phyloP scores from a whole-genome alignment of 37 sponge, comb jelly and placozoan genomes.

The Dysidea cf. avara region DNA sequence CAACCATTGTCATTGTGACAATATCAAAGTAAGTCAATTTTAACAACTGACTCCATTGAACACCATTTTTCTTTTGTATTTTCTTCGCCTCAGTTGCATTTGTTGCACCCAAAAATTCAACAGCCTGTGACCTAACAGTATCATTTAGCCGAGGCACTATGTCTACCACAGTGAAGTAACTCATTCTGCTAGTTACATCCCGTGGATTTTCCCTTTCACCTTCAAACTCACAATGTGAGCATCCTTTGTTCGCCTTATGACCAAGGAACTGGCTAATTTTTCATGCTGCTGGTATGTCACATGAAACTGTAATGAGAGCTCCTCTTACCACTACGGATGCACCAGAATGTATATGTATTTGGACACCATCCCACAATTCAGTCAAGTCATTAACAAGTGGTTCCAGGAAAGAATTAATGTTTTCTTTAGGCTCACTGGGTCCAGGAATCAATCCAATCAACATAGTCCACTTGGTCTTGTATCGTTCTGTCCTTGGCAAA shows the following conservation, averaged over 20 bases:
- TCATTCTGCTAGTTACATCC: conserved; percentile 9
- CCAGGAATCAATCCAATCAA: conserved; percentile 7
- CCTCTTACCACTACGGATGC: not conserved
- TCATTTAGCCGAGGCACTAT: no score
- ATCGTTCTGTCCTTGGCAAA: conserved; percentile 6
- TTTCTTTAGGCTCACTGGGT: conserved; percentile 9
- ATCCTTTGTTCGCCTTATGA: conserved; percentile 10
- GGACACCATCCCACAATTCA: conserved; percentile 17
- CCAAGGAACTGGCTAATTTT: conserved; percentile 7
- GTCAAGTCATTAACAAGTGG: conserved; percentile 6
- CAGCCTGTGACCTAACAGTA: not conserved
- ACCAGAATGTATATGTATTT: not conserved
- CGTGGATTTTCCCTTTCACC: not conserved
- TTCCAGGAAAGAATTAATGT: conserved; percentile 10
- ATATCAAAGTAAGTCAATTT: not conserved
- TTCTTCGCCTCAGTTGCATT: no score
- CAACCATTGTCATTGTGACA: not conserved
- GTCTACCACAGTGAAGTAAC: not conserved
- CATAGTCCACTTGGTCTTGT: conserved; percentile 14
- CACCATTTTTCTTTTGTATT: no score
- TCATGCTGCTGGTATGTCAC: conserved; percentile 5
- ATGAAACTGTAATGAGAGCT: conserved; percentile 11
- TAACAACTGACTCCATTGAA: no score
- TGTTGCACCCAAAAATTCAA: no score
- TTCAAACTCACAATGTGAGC: conserved; percentile 8